Base-by-base conservation (phyloP, 1,140 invertebrate species). In the Hypsibius dujardini region DNA sequence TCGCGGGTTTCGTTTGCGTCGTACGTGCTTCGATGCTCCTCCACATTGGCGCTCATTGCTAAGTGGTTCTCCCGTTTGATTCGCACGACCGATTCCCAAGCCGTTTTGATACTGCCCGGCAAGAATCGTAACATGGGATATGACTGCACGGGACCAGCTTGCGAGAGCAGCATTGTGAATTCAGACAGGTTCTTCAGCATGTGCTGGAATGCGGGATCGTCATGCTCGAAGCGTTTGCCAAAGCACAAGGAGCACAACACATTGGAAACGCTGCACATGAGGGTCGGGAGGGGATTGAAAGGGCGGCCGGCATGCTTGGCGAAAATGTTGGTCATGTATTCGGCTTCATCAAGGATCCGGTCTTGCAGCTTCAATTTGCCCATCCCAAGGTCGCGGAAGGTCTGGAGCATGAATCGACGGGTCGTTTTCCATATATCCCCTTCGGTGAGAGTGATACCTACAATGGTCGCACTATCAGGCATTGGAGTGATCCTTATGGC, bases 401-500 rank as follows among this genome's bases (percentile, higher is more conserved):
- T 87, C 2, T 80, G 80, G 1, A 84, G 80, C 0, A 87, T 82
- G 74, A 92, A 87, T 75, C 85, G 86, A 46, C 90, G 81, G 75
- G 92, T 89, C 74, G 91, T 86, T 74, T 84, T 86, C 90, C 90
- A 94, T 28, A 86, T 76, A 1, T 83, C 81, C 0, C 90, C 90
- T 78, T 90, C 86, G 1, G 90, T 84, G 72, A 87, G 88, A 75
- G 91, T 87, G 2, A 92, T 77, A 70, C 89, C 89, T 91, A 76
- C 46, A n/a, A 56, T 56, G 28, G 28, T 28, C 28, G 28, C 28
- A 28, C 28, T 28, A 28, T 28, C 28, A 28, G 28, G 28, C 28
- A 28, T 28, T 28, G 28, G 28, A 28, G 28, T 28, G 28, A 28
- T 28, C 28, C 28, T 28, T 28, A 28, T 28, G 28, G 28, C 28